Base-by-base conservation (phyloP, 2,113 vertebrate genomes). In the Syngnathus scovelli region DNA sequence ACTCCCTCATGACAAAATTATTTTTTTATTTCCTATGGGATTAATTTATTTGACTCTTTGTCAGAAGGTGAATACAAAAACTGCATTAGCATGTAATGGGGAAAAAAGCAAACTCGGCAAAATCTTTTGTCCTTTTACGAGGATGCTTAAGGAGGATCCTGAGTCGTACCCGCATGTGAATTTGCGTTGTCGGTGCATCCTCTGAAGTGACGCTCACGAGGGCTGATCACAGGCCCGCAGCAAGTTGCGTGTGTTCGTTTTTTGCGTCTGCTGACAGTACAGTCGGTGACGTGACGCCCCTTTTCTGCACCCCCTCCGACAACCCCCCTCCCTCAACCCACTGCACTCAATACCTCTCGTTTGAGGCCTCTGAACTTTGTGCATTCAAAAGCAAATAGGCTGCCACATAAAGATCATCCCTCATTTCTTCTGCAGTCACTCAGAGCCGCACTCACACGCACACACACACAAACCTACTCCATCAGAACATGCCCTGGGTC, bases 361-460 rank as follows among this genome's bases (percentile, higher is more conserved):
- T 70, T 38, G 76, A 75, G 80, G 74, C 71, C 75, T 75, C 62
- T 59, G 63, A 80, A 84, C 70, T 76, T 75, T 76, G 79, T 81
- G 78, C 83, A 85, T 91, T 86, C 78, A 83, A 81, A 86, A 87
- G 88, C 86, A 90, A 90, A 91, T 87, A 89, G 87, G 82, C 85
- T 86, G 82, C 85, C 87, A 85, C 80, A 85, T 89, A 88, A 89
- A 86, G 78, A 88, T 91, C 89, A 89, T 88, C 84, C 82, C 70
- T 85, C 62, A 91, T 92, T 89, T 89, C 78, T 88, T 81, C 84
- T 78, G 60, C 71, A 88, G 88, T 91, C 89, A 89, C 77, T 91
- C 89, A 90, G 70, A 49, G 66, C 44, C 41, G 60, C 72, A 13
- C 62, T 68, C 43, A 66, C 36, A 23, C 62, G 52, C 49, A 71